Conservation (phyloP, 2,888 invertebrate species). For the Zootermopsis nevadensis region DNA sequence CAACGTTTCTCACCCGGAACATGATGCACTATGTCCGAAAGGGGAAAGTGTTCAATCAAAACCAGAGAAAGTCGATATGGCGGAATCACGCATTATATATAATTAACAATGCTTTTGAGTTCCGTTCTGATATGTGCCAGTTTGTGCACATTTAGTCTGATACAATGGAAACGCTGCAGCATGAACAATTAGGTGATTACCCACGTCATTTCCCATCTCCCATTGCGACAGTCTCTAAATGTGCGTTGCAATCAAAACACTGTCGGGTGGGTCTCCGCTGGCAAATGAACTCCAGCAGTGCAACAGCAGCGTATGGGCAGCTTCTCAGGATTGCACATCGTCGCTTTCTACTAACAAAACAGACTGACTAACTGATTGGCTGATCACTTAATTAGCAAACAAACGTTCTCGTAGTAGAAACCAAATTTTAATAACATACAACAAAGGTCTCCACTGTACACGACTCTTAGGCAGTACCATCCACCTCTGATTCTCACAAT, state of each 20-base stretch:
- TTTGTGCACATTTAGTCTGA: conserved; percentile 25
- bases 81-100: conserved; percentile 28
- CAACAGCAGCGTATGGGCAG: not conserved
- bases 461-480: too few species aligned
- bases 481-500: too few species aligned
- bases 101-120: conserved; percentile 36
- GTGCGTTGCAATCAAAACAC: not conserved
- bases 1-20: not conserved
- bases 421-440: too few species aligned
- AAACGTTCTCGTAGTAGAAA: too few species aligned
- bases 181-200: conserved; percentile 44
- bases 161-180: conserved; percentile 29
- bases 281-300: not conserved
- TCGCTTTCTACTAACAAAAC: too few species aligned
- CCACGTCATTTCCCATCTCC: conserved; percentile 23
- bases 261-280: not conserved
- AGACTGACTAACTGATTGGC: too few species aligned
- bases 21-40: not conserved
- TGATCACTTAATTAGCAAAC: too few species aligned
- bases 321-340: too few species aligned
- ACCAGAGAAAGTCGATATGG: not conserved
- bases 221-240: not conserved
- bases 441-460: too few species aligned
- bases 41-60: not conserved
- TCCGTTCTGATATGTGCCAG: not conserved